These are phyloP conservation scores for Turdus rufiventris DNA, from an alignment of 2,113 vertebrate genomes.

Conservation along the genomic window DNA sequence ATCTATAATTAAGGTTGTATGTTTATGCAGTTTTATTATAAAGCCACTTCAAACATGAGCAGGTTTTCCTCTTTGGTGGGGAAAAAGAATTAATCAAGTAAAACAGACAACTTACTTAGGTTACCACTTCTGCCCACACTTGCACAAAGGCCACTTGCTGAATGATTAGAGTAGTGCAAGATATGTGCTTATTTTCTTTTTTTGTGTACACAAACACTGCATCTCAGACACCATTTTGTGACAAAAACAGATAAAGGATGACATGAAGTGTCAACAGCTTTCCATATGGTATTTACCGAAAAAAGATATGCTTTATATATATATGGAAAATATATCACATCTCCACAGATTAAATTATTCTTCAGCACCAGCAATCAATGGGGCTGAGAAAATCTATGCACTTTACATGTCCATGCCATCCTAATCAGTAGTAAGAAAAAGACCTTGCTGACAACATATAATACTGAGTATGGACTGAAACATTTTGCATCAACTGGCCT, in stretches of 20 bases:
- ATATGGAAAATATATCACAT: not conserved
- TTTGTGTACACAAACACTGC: not conserved
- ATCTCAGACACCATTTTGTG: not conserved
- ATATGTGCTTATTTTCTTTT: not conserved
- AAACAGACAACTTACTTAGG: not conserved
- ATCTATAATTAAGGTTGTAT: not conserved
- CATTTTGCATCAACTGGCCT: not conserved
- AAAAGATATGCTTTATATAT: not conserved
- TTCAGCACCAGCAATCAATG: not conserved
- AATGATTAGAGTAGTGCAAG: not conserved
- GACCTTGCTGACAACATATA: not conserved
- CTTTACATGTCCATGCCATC: not conserved
- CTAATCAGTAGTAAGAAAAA: not conserved
- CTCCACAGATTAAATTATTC: not conserved
- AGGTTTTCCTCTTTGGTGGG: not conserved
- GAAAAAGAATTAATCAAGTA: not conserved
- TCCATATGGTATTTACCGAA: conserved; percentile 7
- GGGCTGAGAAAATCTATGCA: not conserved
- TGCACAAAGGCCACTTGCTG: not conserved
- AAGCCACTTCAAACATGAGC: not conserved
- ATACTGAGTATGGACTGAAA: not conserved
- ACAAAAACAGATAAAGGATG: conserved; percentile 14
- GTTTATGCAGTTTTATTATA: not conserved
- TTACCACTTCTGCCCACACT: not conserved
- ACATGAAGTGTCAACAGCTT: not conserved